Conservation (phyloP, 1,140 invertebrate species). For the Aradophagus sp. region DNA sequence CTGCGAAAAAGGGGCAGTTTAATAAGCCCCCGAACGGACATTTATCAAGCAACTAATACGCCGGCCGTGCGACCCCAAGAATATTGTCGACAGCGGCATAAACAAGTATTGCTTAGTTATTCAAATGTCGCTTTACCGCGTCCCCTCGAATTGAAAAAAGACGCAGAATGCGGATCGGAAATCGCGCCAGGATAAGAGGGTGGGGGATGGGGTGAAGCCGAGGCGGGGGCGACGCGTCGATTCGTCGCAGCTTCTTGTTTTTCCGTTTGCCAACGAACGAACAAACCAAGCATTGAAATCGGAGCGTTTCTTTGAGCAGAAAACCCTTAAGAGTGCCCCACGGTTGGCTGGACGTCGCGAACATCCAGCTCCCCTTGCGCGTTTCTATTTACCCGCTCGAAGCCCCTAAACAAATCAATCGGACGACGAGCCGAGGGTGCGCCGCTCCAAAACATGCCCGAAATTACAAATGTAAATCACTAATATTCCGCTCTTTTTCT, state of each 20-base stretch:
- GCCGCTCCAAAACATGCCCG: constrained; percentile 11
- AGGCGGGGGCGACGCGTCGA: constrained; percentile 32
- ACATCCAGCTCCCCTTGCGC: constrained; percentile 37
- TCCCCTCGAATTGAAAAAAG: constrained; percentile 18
- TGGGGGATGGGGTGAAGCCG: too few relatives aligned
- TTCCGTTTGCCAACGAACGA: constrained; percentile 28
- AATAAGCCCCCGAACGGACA: constrained; percentile 35
- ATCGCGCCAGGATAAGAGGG: too few relatives aligned
- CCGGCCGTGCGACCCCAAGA: constrained; percentile 22
- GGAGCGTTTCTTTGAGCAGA: constrained; percentile 49
- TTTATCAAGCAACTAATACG: constrained; percentile 40
- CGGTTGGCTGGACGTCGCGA: constrained; percentile 50
- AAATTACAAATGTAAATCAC: constrained; percentile 54
- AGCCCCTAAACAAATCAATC: constrained; percentile 59
- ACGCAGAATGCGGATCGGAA: neutral
- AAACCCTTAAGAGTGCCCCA: constrained; percentile 59
- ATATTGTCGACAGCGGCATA: constrained; percentile 43
- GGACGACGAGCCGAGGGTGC: constrained; percentile 48
- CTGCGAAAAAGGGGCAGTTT: constrained; percentile 23
- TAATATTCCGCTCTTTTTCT: constrained; percentile 48
- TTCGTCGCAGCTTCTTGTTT: constrained; percentile 37
- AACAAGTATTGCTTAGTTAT: constrained; percentile 54
- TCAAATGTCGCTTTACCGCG: constrained; percentile 45
- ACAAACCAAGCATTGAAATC: constrained; percentile 50
- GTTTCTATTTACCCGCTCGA: constrained; percentile 53